Evolutionary conservation across 2,888 invertebrate genomes (phyloP).

Genomic region (Danaus chrysippus): DNA sequence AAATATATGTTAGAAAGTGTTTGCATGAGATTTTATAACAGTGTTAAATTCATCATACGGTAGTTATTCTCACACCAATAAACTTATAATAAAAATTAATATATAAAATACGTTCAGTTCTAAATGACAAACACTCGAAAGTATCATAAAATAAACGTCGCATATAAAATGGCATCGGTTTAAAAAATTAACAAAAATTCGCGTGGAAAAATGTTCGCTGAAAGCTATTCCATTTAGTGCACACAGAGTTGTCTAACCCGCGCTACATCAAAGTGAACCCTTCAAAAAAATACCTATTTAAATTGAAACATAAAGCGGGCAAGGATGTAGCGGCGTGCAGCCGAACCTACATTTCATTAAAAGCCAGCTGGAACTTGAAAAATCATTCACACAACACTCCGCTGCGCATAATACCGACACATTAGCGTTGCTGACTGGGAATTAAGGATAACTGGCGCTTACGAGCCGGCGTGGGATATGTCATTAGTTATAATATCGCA

Average conservation of each 20-base stretch:
- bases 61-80: too few species aligned
- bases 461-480: constrained; percentile 62
- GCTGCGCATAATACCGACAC: constrained; percentile 42
- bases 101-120: too few species aligned
- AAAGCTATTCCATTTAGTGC: constrained; percentile 27
- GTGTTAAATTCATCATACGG: too few species aligned
- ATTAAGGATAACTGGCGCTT: constrained; percentile 46
- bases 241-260: constrained; percentile 27
- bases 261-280: constrained; percentile 32
- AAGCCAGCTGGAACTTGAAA: constrained; percentile 35
- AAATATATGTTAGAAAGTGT: too few species aligned
- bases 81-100: too few species aligned
- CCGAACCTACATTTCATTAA: constrained; percentile 37
- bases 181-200: constrained; percentile 24
- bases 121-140: not conserved
- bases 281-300: constrained; percentile 32
- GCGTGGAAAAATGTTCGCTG: constrained; percentile 19
- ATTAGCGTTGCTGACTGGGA: constrained; percentile 41
- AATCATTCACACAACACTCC: constrained; percentile 38
- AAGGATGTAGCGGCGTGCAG: constrained; percentile 25
- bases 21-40: too few species aligned
- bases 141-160: not conserved
- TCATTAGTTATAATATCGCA: constrained; percentile 66
- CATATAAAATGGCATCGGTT: constrained; percentile 1
- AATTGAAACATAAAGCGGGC: constrained; percentile 30